Conservation (phyloP, 2,113 vertebrate genomes). For the Mionectes macconnelli region DNA sequence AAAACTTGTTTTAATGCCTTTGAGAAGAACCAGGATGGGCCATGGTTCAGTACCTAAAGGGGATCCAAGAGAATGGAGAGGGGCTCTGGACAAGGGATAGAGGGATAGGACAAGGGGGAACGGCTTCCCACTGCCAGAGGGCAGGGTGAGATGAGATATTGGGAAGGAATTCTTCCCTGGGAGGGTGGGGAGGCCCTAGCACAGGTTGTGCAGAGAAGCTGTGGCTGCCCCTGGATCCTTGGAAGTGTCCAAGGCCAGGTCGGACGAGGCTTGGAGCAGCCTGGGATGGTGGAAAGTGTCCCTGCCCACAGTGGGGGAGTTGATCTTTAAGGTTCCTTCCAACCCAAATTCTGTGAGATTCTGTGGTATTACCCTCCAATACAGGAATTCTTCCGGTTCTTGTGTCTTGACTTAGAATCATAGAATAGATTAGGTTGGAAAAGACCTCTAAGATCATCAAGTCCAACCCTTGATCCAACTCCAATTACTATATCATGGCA, state of each 20-base stretch:
- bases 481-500: too few relatives aligned
- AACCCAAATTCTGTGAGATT: not conserved
- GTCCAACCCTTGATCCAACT: too few relatives aligned
- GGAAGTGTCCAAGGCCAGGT: rapidly evolving
- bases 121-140: not conserved
- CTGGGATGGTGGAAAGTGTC: rapidly evolving
- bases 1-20: not conserved
- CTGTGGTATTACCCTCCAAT: not conserved
- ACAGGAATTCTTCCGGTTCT: not conserved
- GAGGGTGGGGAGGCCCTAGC: not conserved
- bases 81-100: not conserved
- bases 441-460: too few relatives aligned
- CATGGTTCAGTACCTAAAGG: not conserved
- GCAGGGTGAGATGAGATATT: not conserved
- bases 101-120: not conserved
- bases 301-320: not conserved
- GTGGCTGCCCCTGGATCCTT: not conserved
- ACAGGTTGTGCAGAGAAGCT: not conserved
- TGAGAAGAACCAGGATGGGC: rapidly evolving
- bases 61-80: not conserved
- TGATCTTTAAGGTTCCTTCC: not conserved
- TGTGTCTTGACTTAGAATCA: not conserved
- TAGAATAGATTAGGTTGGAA: too few relatives aligned
- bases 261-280: rapidly evolving
- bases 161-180: rapidly evolving